A percentile compares a stretch with the other conserved stretches of the same genome.
phyloP scores from a whole-genome alignment of 2,113 vertebrate genomes.

The Plecotus auritus region DNA sequence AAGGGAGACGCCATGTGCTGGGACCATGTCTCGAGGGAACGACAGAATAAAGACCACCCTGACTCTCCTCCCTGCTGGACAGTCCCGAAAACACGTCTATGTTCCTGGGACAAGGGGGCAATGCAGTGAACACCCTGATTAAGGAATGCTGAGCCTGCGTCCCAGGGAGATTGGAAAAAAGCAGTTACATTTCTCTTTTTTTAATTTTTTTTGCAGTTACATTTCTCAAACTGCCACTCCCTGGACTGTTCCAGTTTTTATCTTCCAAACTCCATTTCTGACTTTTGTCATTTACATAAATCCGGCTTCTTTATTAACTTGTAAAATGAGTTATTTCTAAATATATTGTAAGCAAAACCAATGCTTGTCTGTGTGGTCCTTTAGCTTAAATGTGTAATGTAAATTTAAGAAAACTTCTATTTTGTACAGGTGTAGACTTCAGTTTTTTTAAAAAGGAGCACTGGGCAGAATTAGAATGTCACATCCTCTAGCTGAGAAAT shows the following conservation, averaged over 20 bases:
- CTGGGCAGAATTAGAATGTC: constrained; percentile 80
- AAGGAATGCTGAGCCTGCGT: constrained; percentile 84
- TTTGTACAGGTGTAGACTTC: constrained; percentile 82
- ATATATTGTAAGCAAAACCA: constrained; percentile 81
- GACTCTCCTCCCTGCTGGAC: constrained; percentile 69
- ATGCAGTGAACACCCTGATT: constrained; percentile 80
- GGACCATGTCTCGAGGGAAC: constrained; percentile 81
- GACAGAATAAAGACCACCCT: constrained; percentile 79
- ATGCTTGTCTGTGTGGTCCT: constrained; percentile 78
- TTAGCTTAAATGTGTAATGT: constrained; percentile 79
- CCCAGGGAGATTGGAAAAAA: constrained; percentile 87
- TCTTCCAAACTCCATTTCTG: constrained; percentile 73
- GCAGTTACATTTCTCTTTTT: constrained; percentile 81
- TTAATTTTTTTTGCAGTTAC: no score
- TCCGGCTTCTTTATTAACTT: constrained; percentile 85
- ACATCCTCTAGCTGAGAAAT: constrained; percentile 75
- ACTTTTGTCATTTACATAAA: constrained; percentile 71
- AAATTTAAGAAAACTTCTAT: constrained; percentile 80
- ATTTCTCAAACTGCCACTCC: constrained; percentile 86
- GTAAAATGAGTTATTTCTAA: constrained; percentile 78
- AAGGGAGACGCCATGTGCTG: constrained; percentile 73
- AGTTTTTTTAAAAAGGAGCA: constrained; percentile 66
- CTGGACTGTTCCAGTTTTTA: constrained; percentile 70
- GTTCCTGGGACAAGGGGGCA: constrained; percentile 64
- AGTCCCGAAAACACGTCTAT: constrained; percentile 60